These are phyloP conservation scores for Ceramica pisi DNA, from an alignment of 2,888 invertebrate species.

Conservation along the genomic window DNA sequence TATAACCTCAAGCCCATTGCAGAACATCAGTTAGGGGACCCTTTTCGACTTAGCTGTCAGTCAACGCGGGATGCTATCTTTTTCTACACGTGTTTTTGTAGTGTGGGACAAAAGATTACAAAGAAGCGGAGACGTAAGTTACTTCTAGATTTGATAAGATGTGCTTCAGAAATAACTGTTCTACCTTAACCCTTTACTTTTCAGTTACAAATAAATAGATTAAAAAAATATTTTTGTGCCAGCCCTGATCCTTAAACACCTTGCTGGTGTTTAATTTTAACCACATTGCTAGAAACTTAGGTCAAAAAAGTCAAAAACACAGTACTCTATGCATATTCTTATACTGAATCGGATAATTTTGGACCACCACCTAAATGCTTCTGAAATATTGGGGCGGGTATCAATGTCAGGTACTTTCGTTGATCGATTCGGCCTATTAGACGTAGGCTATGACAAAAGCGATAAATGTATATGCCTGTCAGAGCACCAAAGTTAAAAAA, in stretches of 20 bases:
- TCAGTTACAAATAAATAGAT: no score
- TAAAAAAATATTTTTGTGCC: no score
- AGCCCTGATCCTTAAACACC: no score
- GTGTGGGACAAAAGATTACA: conserved; percentile 6
- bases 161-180: no score
- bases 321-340: no score
- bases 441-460: conserved; percentile 33
- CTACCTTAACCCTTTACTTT: background rate
- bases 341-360: conserved; percentile 1
- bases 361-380: conserved; percentile 21
- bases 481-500: background rate
- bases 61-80: conserved; percentile 27
- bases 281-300: no score
- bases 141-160: no score
- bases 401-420: conserved; percentile 50
- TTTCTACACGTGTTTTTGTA: conserved; percentile 29
- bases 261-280: no score
- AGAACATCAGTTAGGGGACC: conserved; percentile 14
- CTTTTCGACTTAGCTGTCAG: conserved; percentile 41
- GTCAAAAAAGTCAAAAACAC: no score
- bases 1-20: background rate
- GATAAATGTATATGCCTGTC: conserved; percentile 32
- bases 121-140: conserved; percentile 13
- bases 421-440: conserved; percentile 56
- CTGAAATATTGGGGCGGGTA: conserved; percentile 46